phyloP scores from a whole-genome alignment of 2,888 invertebrate species.

The Atherix ibis region DNA sequence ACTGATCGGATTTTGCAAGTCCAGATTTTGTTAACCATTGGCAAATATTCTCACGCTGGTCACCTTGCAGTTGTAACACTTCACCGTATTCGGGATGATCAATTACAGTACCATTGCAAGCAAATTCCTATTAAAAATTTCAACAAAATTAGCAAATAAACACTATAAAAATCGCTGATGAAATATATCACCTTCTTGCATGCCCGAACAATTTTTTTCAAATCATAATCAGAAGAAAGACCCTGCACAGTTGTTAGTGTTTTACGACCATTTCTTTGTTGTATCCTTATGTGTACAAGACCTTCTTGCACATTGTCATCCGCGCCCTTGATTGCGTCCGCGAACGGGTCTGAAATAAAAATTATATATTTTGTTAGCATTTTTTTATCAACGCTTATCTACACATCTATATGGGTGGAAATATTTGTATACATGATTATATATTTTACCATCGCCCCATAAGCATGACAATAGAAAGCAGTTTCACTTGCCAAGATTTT shows the following conservation, averaged over 20 bases:
- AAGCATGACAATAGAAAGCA: too few relatives aligned
- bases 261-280: slow-evolving; percentile 99
- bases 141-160: neutral
- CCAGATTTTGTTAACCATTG: slow-evolving; percentile 98
- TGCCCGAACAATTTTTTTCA: slow-evolving; percentile 99
- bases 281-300: slow-evolving; percentile 99
- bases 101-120: slow-evolving; percentile 99
- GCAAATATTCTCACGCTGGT: slow-evolving; percentile 98
- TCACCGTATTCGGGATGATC: slow-evolving; percentile 99
- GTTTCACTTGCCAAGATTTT: too few relatives aligned
- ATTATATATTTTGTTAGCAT: too few relatives aligned
- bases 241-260: slow-evolving; percentile 99
- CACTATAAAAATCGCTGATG: neutral
- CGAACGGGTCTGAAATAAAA: slow-evolving; percentile 99
- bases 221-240: slow-evolving; percentile 93
- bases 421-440: too few relatives aligned
- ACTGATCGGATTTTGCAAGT: slow-evolving; percentile 93
- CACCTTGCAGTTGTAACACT: slow-evolving; percentile 98
- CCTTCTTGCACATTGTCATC: slow-evolving; percentile 98
- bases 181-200: slow-evolving; percentile 71
- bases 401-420: too few relatives aligned
- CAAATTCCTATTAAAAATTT: slow-evolving; percentile 69
- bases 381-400: too few relatives aligned
- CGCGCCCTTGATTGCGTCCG: slow-evolving; percentile 98
- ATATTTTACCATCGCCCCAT: too few relatives aligned